Conservation (phyloP, 1,140 invertebrate genomes). For the Sycophila sp. region DNA sequence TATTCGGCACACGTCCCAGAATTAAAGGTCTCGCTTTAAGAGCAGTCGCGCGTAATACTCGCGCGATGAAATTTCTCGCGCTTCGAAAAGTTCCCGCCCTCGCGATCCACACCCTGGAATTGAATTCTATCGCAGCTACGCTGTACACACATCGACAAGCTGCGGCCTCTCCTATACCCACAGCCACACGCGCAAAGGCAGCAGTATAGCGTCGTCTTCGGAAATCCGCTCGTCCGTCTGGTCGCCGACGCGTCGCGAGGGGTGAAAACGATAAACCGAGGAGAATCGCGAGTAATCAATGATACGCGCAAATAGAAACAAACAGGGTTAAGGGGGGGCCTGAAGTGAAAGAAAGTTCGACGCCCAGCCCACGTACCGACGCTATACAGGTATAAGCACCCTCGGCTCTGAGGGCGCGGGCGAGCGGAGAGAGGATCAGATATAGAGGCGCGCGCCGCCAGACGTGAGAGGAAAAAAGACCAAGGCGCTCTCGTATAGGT, state of each 20-base stretch:
- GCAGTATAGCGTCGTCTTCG: background rate
- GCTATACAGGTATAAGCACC: background rate
- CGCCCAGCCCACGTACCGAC: too few species aligned
- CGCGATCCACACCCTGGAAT: background rate
- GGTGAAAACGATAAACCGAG: constrained; percentile 21
- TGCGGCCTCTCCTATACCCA: too few species aligned
- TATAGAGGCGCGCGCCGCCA: background rate
- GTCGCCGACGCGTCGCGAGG: background rate
- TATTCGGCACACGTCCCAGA: background rate
- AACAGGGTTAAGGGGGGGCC: constrained; percentile 1
- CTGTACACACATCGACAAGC: too few species aligned
- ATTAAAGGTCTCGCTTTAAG: constrained; percentile 19
- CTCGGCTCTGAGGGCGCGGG: too few species aligned
- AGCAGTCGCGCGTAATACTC: background rate
- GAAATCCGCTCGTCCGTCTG: constrained; percentile 3
- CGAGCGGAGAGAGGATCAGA: background rate
- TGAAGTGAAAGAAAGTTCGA: background rate
- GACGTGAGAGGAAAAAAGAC: background rate
- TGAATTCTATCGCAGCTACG: background rate
- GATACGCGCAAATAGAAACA: constrained; percentile 35
- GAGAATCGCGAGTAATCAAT: constrained; percentile 31
- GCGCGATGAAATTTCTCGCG: background rate
- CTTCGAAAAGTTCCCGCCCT: background rate
- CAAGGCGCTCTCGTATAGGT: too few species aligned
- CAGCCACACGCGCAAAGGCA: too few species aligned